phyloP scores from a whole-genome alignment of 2,888 invertebrate species.

The Trichacis sp. region DNA sequence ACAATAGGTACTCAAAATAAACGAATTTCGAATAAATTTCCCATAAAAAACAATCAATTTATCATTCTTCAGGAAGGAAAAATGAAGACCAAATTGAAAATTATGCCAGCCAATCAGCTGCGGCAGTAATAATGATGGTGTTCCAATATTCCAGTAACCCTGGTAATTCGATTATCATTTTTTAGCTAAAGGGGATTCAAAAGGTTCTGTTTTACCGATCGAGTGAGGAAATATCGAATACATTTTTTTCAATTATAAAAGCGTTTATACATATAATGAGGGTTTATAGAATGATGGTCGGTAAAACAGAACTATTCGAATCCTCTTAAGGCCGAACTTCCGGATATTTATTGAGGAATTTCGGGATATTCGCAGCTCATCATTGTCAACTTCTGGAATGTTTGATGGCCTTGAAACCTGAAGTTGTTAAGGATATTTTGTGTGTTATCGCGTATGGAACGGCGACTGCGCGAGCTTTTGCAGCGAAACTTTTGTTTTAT shows the following conservation, averaged over 20 bases:
- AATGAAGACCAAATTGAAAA: conserved; percentile 82
- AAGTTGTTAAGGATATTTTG: conserved; percentile 91
- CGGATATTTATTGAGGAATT: no score
- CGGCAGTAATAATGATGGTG: conserved; percentile 96
- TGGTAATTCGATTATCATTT: conserved; percentile 70
- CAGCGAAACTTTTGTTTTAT: conserved; percentile 96
- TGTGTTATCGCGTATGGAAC: conserved; percentile 98
- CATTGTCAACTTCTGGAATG: conserved; percentile 97
- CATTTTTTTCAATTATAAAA: no score
- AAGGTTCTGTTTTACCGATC: no score
- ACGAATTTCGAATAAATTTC: no score
- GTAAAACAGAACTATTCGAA: no score
- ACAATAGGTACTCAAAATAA: conserved; percentile 83
- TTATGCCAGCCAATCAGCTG: conserved; percentile 86
- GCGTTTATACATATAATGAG: no score
- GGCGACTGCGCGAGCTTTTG: conserved; percentile 91
- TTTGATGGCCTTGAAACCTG: conserved; percentile 92
- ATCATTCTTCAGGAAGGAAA: conserved; percentile 77
- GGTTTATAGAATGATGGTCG: no score
- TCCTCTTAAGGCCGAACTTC: no score
- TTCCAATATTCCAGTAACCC: conserved; percentile 96
- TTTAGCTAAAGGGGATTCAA: no score
- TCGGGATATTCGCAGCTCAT: no score
- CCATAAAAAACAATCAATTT: no score
- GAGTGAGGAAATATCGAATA: no score